Evolutionary conservation across 1,140 invertebrate species (phyloP), one percentile per base, ranked within the genome.

Genomic region (Alviniconcha marisindica): DNA sequence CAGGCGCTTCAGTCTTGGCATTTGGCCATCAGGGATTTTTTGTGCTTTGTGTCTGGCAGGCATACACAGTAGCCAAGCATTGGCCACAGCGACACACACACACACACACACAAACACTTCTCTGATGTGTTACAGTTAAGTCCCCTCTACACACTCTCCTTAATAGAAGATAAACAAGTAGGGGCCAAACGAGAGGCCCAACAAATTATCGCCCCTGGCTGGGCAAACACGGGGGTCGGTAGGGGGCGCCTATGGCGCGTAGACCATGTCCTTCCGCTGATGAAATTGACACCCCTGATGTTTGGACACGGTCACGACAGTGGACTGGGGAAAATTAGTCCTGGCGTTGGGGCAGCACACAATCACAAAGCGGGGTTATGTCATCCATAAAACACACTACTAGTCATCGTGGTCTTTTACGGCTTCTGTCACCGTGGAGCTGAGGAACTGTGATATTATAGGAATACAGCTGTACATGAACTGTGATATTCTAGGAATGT

Each of bases 91-190:
- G 18, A 66, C 21, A 28, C 21, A 66, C 21, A 66, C 63, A 66
- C 21, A 66, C 3, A 66, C 63, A 14, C 66, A 38, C 12, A 28
- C 66, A 71, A 3, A 28, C 66, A 60, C 56, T 60, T 60, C n/a
- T 60, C n/a, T 71, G 69, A 71, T 40, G 69, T 71, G 69, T 71
- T 36, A 40, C 69, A 71, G 69, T 71, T 31, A 71, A 71, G 69
- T 71, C 69, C 40, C 31, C 44, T 54, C 73, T 54, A 48, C 73
- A 76, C 73, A 76, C 40, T 54, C 44, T 76, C 40, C 40, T 54
- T 76, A 76, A 76, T 76, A 76, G 73, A 76, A 76, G 73, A 76
- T 76, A 76, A 76, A 76, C 73, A 76, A 76, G 40, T 76, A 76
- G 44, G 73, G 73, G 40, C 73, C 73, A 48, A 48, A 40, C 73